Evolutionary conservation across 2,888 invertebrate genomes (phyloP).

Genomic region (Empis livida): DNA sequence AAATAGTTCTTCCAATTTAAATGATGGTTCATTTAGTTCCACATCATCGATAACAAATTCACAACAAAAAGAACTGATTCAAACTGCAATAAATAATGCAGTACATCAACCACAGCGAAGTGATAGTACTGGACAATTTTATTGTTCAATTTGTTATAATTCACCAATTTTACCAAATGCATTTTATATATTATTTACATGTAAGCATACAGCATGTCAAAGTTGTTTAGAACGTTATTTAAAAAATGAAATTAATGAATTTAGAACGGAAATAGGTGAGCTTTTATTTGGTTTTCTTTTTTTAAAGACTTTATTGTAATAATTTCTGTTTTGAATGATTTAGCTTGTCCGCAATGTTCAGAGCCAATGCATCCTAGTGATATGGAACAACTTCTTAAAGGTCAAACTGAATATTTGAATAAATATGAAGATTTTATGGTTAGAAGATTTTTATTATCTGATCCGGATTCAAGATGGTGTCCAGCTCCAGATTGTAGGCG

Average conservation of each 20-base stretch:
- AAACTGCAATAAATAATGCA: too few species aligned
- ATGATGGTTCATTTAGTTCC: neutral
- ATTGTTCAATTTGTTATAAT: conserved; percentile 23
- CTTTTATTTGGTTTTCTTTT: neutral
- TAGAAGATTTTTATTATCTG: conserved; percentile 77
- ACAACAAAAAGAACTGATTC: neutral
- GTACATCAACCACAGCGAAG: neutral
- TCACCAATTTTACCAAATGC: conserved; percentile 16
- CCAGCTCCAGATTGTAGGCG: conserved; percentile 93
- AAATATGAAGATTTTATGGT: conserved; percentile 96
- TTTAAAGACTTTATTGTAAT: too few species aligned
- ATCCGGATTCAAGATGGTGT: conserved; percentile 95
- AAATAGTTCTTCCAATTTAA: neutral
- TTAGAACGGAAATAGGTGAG: conserved; percentile 59
- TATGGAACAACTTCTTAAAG: conserved; percentile 31
- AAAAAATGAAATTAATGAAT: conserved; percentile 87
- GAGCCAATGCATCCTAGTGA: conserved; percentile 89
- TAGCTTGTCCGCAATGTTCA: conserved; percentile 84
- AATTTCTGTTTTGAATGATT: neutral
- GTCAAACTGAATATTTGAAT: conserved; percentile 51
- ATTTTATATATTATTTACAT: conserved; percentile 46
- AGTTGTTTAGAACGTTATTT: conserved; percentile 82
- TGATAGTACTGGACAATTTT: conserved; percentile 5
- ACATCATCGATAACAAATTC: neutral
- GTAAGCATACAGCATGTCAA: conserved; percentile 77